Evolutionary conservation across 2,888 invertebrate genomes (phyloP).

Genomic region (Dryadula phaetusa): DNA sequence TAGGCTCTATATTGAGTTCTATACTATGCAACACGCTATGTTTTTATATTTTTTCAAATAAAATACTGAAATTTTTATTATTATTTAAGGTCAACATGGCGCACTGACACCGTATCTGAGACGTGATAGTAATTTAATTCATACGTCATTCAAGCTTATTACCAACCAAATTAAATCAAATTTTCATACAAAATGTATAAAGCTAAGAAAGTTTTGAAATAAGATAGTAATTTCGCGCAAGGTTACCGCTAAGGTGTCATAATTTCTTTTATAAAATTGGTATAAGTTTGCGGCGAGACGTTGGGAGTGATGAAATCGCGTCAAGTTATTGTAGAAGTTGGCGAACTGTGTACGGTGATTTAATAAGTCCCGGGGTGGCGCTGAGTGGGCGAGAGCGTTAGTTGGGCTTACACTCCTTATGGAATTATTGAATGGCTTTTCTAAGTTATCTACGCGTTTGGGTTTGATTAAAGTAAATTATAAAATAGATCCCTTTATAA

Average conservation of each 20-base stretch:
- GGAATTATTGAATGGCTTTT: background rate
- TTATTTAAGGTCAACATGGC: too few relatives aligned
- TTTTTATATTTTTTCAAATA: too few relatives aligned
- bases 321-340: slow-evolving; percentile 32
- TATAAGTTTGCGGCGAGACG: background rate
- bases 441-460: background rate
- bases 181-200: slow-evolving; percentile 1
- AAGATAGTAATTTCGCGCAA: slow-evolving; percentile 5
- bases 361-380: background rate
- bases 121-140: too few relatives aligned
- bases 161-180: slow-evolving; percentile 1
- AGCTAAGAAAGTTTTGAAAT: slow-evolving; percentile 14
- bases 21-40: too few relatives aligned
- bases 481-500: too few relatives aligned
- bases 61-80: too few relatives aligned
- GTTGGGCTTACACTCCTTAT: background rate
- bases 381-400: background rate
- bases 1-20: too few relatives aligned
- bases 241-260: slow-evolving; percentile 12
- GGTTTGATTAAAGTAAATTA: too few relatives aligned
- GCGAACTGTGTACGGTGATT: slow-evolving; percentile 2
- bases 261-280: slow-evolving; percentile 23
- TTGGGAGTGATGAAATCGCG: slow-evolving; percentile 15
- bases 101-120: too few relatives aligned
- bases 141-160: too few relatives aligned